Base-by-base conservation (phyloP, 2,888 invertebrate species). In the Trimorus sp. region DNA sequence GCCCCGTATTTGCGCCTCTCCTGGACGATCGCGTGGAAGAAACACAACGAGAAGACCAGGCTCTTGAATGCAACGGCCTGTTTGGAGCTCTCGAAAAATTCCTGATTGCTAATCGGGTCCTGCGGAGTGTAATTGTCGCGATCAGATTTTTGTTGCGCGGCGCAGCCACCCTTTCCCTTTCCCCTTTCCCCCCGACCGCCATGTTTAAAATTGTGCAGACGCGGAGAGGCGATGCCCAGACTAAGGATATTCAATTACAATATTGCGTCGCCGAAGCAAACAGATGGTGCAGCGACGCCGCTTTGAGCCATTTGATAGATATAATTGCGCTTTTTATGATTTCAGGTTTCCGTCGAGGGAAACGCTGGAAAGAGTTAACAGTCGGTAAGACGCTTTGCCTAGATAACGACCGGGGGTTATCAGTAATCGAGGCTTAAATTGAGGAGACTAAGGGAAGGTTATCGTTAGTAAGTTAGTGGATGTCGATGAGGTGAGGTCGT, bases 1-100 rank as follows among this genome's bases (percentile, higher is more conserved):
- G 98, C 97, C 0, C 98, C 98, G 89, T 99, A 99, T 92, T 99
- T 99, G 56, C 97, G 93, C 59, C 97, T 93, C 91, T 99, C 98
- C 0, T 98, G 98, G 0, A 98, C 98, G 0, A 98, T 98, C 0
- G 98, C 98, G 90, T 99, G 99, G 92, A 99, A 99, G 90, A 99
- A 99, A 89, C 98, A 98, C 0, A 99, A 93, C 0, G 98, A 95
- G 91, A 98, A 99, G 45, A 98, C 93, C 86, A 98, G 98, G 0
- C 96, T 97, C 93, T 98, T 99, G 91, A 98, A 99, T 92, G 15
- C 92, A 78, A 93, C 93, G 7, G 93, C 89, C 92, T 97, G 98
- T 84, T 95, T 95, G 90, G 96, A 96, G 37, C 94, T 95, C 84
- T 96, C 96, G 88, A 97, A 98, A 95, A 98, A 98, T 86, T 98